Evolutionary conservation across 2,113 vertebrate genomes (phyloP).

Genomic region (Narcine bancroftii): DNA sequence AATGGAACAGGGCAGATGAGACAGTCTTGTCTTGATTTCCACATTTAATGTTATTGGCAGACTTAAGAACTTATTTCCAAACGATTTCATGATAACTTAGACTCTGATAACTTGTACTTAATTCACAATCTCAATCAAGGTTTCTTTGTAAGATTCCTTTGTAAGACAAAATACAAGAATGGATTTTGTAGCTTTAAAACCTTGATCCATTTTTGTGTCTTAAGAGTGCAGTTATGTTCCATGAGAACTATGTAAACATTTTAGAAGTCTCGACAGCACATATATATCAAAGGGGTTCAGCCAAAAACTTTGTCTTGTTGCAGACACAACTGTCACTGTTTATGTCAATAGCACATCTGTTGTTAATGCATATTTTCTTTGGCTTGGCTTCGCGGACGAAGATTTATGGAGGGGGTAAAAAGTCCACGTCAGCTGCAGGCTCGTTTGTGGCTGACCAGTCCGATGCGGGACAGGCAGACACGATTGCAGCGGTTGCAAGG

Average conservation of each 20-base stretch:
- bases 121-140: background rate
- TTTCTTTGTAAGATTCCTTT: background rate
- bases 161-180: background rate
- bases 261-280: conserved; percentile 9
- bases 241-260: background rate
- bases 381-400: too few relatives aligned
- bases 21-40: background rate
- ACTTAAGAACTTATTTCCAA: background rate
- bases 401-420: too few relatives aligned
- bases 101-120: background rate
- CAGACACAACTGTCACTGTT: background rate
- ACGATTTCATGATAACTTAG: background rate
- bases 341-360: background rate
- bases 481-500: too few relatives aligned
- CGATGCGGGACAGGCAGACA: too few relatives aligned
- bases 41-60: background rate
- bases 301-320: background rate
- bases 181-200: background rate
- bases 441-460: too few relatives aligned
- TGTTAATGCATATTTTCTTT: background rate
- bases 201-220: background rate
- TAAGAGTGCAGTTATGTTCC: background rate
- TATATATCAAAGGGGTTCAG: background rate
- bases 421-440: too few relatives aligned
- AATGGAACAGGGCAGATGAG: background rate